phyloP scores from a whole-genome alignment of 2,888 invertebrate species.

The Mycalesis mineus region DNA sequence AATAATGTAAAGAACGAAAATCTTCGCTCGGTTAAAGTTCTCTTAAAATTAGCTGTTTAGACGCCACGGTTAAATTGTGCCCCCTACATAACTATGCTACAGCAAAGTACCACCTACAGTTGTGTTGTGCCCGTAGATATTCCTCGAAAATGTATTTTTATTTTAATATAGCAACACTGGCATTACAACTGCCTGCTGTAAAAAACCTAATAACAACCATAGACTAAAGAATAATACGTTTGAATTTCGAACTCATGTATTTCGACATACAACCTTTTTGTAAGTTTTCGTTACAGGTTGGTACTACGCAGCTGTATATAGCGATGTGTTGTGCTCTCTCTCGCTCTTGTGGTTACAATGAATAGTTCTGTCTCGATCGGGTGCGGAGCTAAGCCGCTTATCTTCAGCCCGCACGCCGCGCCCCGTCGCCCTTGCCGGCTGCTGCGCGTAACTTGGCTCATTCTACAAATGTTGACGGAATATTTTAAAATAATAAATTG shows the following conservation, averaged over 20 bases:
- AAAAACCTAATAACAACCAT: constrained; percentile 35
- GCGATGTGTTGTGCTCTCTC: constrained; percentile 50
- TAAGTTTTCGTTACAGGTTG: constrained; percentile 35
- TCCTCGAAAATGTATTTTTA: constrained; percentile 76
- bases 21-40: constrained; percentile 51
- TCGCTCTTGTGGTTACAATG: constrained; percentile 30
- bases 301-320: constrained; percentile 71
- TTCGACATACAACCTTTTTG: constrained; percentile 42
- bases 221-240: not conserved
- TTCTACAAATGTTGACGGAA: constrained; percentile 50
- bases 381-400: constrained; percentile 76
- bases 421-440: constrained; percentile 55
- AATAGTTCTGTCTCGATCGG: constrained; percentile 48
- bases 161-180: constrained; percentile 52
- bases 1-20: constrained; percentile 37
- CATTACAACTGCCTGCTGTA: constrained; percentile 36
- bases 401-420: constrained; percentile 73
- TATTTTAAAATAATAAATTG: not conserved
- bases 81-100: constrained; percentile 41
- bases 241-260: constrained; percentile 29
- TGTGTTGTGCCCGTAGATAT: constrained; percentile 64
- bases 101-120: constrained; percentile 69
- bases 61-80: constrained; percentile 58
- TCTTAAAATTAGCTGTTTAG: constrained; percentile 74
- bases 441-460: constrained; percentile 62